phyloP scores from a whole-genome alignment of 2,888 invertebrate species.

The Pachymerium ferrugineum region DNA sequence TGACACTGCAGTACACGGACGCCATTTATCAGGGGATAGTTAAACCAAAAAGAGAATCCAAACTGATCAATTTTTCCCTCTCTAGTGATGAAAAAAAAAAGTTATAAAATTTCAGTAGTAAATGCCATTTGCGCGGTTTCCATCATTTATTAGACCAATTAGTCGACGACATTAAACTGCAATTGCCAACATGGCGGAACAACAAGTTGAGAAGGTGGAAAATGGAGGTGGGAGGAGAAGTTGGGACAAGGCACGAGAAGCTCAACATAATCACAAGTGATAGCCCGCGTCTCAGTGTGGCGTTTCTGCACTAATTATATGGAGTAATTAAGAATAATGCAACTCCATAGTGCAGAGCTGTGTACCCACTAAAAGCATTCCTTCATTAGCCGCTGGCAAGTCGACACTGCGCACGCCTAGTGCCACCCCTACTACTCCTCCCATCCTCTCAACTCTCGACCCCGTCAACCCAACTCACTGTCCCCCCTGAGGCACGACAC shows the following conservation, averaged over 20 bases:
- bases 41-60: not conserved
- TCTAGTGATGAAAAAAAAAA: too few species aligned
- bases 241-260: constrained; percentile 13
- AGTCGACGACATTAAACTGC: constrained; percentile 17
- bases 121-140: constrained; percentile 5
- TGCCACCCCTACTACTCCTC: constrained; percentile 6
- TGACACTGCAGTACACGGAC: constrained; percentile 1
- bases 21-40: not conserved
- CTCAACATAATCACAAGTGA: constrained; percentile 24
- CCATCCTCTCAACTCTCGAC: constrained; percentile 10
- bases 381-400: constrained; percentile 28
- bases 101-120: too few species aligned
- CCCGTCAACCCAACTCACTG: constrained; percentile 25
- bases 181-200: constrained; percentile 15
- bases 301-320: constrained; percentile 25
- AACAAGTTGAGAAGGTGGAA: not conserved
- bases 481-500: constrained; percentile 27
- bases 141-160: constrained; percentile 5
- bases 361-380: constrained; percentile 26
- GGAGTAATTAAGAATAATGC: constrained; percentile 29
- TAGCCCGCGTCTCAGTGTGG: constrained; percentile 28
- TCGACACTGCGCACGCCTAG: constrained; percentile 12
- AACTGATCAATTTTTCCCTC: not conserved
- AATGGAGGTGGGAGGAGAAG: not conserved
- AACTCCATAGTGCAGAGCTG: constrained; percentile 29